A percentile compares a stretch with the other conserved stretches of the same genome.
Evolutionary conservation across 2,888 invertebrate genomes (phyloP).

Genomic region (Phorcus lineatus): DNA sequence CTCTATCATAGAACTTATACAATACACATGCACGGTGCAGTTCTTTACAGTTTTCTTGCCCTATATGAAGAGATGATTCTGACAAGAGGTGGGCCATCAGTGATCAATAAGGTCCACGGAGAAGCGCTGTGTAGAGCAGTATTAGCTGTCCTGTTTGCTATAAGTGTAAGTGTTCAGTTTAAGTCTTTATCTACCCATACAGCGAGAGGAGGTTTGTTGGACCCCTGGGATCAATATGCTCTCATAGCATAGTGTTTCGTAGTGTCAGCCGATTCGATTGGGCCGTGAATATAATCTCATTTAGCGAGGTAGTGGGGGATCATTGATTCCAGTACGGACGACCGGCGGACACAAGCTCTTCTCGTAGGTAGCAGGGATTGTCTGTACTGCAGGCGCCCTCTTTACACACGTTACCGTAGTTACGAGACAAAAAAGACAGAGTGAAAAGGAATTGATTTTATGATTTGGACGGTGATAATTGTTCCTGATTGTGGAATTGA

Average conservation of each 20-base stretch:
- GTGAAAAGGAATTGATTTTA: not conserved
- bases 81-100: too few relatives aligned
- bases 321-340: not conserved
- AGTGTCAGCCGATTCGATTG: not conserved
- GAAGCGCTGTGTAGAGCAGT: too few relatives aligned
- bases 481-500: not conserved
- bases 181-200: too few relatives aligned
- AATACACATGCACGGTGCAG: too few relatives aligned
- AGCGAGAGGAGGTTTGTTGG: too few relatives aligned
- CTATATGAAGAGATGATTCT: too few relatives aligned
- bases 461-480: not conserved
- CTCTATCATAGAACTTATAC: too few relatives aligned
- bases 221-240: too few relatives aligned
- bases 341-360: not conserved
- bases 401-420: slow-evolving; percentile 1
- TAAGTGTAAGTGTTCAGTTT: too few relatives aligned
- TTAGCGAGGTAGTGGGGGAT: slow-evolving; percentile 6
- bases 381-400: not conserved
- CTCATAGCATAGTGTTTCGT: not conserved
- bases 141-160: too few relatives aligned
- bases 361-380: not conserved
- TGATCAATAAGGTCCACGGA: too few relatives aligned
- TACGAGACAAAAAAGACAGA: not conserved
- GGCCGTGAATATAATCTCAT: slow-evolving; percentile 17
- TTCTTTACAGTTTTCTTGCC: too few relatives aligned